These are phyloP conservation scores for Zaprionus kolodkinae DNA, from an alignment of 1,140 invertebrate species.

Conservation along the genomic window DNA sequence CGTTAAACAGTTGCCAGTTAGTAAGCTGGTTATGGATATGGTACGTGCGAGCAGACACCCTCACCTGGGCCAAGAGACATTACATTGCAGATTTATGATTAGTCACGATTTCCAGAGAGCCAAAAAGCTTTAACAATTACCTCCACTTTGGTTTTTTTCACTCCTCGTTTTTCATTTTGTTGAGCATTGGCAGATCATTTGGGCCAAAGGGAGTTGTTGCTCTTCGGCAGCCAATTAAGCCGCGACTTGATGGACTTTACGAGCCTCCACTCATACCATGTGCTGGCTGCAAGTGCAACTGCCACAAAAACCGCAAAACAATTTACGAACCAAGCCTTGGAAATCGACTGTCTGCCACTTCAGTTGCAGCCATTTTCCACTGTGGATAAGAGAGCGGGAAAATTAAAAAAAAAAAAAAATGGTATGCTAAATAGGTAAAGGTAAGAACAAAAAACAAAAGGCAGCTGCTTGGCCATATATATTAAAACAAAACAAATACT, in stretches of 20 bases:
- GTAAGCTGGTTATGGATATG: slow-evolving; percentile 18
- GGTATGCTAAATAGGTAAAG: background rate
- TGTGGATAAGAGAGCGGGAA: background rate
- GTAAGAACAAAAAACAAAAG: background rate
- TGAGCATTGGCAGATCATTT: slow-evolving; percentile 33
- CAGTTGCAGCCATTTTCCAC: background rate
- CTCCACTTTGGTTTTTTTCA: slow-evolving; percentile 4
- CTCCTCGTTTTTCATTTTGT: slow-evolving; percentile 13
- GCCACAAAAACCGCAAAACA: slow-evolving; percentile 26
- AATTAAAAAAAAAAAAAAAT: background rate
- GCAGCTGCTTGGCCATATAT: no score
- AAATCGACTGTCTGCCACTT: slow-evolving; percentile 9
- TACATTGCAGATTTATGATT: slow-evolving; percentile 70
- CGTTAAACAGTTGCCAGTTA: slow-evolving; percentile 44
- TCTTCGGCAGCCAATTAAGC: slow-evolving; percentile 73
- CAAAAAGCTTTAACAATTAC: slow-evolving; percentile 36
- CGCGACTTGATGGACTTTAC: slow-evolving; percentile 67
- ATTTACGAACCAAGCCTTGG: slow-evolving; percentile 36
- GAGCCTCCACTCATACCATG: slow-evolving; percentile 17
- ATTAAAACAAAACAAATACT: no score
- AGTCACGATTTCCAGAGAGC: slow-evolving; percentile 65
- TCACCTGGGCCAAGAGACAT: slow-evolving; percentile 14
- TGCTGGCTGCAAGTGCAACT: slow-evolving; percentile 25
- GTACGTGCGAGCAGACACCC: slow-evolving; percentile 11
- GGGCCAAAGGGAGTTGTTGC: slow-evolving; percentile 49